Evolutionary conservation across 2,113 vertebrate genomes (phyloP).

Genomic region (Elaphurus davidianus): DNA sequence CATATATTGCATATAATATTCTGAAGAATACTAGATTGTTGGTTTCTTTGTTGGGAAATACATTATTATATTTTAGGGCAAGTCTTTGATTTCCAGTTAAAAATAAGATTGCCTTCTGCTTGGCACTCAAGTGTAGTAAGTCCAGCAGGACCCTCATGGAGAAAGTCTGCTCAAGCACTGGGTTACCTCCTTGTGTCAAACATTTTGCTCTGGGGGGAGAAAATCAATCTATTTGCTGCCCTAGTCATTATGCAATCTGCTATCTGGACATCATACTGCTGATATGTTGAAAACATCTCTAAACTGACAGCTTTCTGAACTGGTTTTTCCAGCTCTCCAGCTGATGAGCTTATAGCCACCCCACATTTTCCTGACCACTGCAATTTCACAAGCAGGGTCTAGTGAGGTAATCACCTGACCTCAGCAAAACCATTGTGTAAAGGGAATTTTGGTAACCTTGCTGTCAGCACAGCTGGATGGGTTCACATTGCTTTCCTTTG

Average conservation of each 20-base stretch:
- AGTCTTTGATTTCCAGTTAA: not conserved
- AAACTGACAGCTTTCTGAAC: conserved; percentile 57
- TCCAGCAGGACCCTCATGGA: not conserved
- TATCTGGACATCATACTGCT: conserved; percentile 50
- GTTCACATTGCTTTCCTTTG: conserved; percentile 41
- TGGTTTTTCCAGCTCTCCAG: conserved; percentile 47
- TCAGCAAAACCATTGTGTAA: conserved; percentile 62
- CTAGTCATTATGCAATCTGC: conserved; percentile 66
- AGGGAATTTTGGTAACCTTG: conserved; percentile 32
- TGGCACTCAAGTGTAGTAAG: not conserved
- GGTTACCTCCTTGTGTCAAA: conserved; percentile 27
- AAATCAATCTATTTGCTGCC: conserved; percentile 50
- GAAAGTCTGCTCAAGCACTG: conserved; percentile 28
- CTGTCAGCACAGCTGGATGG: conserved; percentile 33
- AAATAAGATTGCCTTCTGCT: not conserved
- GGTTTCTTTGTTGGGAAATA: not conserved
- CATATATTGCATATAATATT: not conserved
- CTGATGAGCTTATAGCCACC: conserved; percentile 58
- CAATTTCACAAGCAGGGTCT: conserved; percentile 44
- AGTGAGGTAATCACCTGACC: conserved; percentile 66
- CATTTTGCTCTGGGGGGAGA: not conserved
- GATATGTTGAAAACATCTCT: conserved; percentile 57
- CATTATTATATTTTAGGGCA: not conserved
- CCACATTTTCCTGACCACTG: conserved; percentile 68
- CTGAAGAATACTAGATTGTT: not conserved